phyloP scores from a whole-genome alignment of 1,140 invertebrate genomes.

The Trissolcus basalis region DNA sequence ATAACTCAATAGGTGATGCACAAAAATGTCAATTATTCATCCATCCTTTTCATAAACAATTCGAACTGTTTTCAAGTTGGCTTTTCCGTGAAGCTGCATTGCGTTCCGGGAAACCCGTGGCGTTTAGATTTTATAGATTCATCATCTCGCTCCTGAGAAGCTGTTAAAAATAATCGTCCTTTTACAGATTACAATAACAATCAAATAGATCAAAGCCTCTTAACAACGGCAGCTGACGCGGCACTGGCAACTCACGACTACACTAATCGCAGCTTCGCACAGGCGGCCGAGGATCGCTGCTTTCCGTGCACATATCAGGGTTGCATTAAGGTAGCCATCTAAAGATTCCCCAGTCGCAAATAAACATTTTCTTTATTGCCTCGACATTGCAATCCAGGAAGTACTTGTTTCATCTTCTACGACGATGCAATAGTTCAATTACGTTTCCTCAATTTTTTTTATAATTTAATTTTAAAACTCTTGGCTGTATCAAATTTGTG shows the following conservation, averaged over 20 bases:
- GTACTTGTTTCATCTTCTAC: neutral
- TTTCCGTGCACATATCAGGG: constrained; percentile 81
- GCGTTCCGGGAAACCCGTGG: too few relatives aligned
- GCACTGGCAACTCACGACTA: constrained; percentile 74
- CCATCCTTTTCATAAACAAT: too few relatives aligned
- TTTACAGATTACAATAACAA: constrained; percentile 74
- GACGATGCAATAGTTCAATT: constrained; percentile 28
- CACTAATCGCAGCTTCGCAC: constrained; percentile 69
- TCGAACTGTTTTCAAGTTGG: too few relatives aligned
- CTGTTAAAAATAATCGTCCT: constrained; percentile 26
- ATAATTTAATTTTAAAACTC: constrained; percentile 28
- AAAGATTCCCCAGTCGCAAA: constrained; percentile 20
- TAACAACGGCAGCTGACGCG: constrained; percentile 66
- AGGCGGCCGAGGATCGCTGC: constrained; percentile 73
- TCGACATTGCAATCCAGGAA: constrained; percentile 16
- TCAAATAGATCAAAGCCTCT: constrained; percentile 62
- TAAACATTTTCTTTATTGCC: constrained; percentile 26
- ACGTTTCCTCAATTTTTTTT: constrained; percentile 25
- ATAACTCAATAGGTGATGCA: constrained; percentile 55
- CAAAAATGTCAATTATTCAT: neutral
- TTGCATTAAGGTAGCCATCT: constrained; percentile 68
- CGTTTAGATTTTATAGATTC: constrained; percentile 32
- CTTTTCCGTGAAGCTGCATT: too few relatives aligned
- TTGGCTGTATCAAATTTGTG: neutral
- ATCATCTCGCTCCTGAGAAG: constrained; percentile 26